Conservation (phyloP, 2,888 invertebrate species). For the Lingula anatina region DNA sequence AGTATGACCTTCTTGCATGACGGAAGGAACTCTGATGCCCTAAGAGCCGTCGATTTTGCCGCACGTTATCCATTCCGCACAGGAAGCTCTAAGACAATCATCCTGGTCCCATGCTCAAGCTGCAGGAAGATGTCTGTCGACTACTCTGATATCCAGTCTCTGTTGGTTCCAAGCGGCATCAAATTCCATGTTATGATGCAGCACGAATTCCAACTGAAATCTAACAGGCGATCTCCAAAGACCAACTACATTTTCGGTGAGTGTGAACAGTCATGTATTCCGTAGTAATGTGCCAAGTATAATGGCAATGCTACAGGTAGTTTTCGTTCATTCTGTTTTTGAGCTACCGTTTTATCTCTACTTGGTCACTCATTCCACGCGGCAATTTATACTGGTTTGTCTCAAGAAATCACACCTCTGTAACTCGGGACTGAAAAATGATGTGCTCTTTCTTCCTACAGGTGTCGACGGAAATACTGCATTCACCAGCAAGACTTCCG, state of each 20-base stretch:
- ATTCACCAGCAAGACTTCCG: constrained; percentile 73
- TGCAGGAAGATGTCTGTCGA: constrained; percentile 59
- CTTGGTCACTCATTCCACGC: no score
- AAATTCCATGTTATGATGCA: constrained; percentile 29
- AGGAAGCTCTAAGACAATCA: constrained; percentile 76
- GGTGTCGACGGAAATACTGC: constrained; percentile 70
- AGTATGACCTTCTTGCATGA: constrained; percentile 19
- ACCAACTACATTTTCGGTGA: constrained; percentile 63
- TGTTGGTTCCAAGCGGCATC: constrained; percentile 20
- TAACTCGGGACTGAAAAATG: no score
- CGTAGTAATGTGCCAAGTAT: no score
- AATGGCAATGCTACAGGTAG: neutral
- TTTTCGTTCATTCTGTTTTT: no score
- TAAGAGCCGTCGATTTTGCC: constrained; percentile 62
- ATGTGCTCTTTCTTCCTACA: no score
- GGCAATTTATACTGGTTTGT: no score
- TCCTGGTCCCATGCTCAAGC: constrained; percentile 73
- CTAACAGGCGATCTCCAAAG: no score
- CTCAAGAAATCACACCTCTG: no score
- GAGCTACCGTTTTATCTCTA: no score
- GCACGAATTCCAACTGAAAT: constrained; percentile 15
- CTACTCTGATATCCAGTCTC: constrained; percentile 10
- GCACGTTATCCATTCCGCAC: constrained; percentile 71
- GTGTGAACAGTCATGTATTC: no score
- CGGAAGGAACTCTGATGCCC: constrained; percentile 19